Base-by-base conservation (phyloP, 1,140 invertebrate species). In the Pentalonia nigronervosa region DNA sequence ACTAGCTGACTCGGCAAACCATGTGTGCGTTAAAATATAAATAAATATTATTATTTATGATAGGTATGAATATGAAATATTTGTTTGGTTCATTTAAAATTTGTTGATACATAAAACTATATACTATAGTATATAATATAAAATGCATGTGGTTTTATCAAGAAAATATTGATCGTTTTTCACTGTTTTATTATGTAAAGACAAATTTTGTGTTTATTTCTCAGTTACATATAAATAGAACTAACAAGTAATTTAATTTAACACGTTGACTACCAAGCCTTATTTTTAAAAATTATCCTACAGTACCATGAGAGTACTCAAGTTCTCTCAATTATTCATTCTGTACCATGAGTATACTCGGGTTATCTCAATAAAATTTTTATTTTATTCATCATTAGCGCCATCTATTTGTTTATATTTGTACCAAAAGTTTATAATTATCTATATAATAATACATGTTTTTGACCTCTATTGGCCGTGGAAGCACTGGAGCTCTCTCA, bases 261-360 rank as follows among this genome's bases (percentile, higher is more conserved):
- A 47, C 84, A 87, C 41, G 84, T 87, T 87, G 84, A 48, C 41
- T 87, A 87, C 84, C 84, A 87, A 87, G 84, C 84, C 6, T 87
- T 45, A 87, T 48, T 87, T 87, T 87, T n/a, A 87, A 48, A 87
- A 47, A 87, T 48, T 87, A 45, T 87, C 84, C 47, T 87, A 87
- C 41, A 48, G 84, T 87, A 87, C 84, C 84, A 87, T 48, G 21
- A 87, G 84, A 87, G 84, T 87, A 87, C 84, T 45, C 36, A 87
- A 87, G 84, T 87, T 87, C 45, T 87, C 41, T 87, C 84, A 87
- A 87, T 87, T 45, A 45, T 87, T 87, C 84, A 87, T 87, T 87
- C 47, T 87, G 21, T 87, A 48, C 86, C 86, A 87, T 87, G 86
- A 87, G 86, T 87, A 87, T 48, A 87, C 86, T 87, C 86, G 45